Evolutionary conservation across 2,113 vertebrate genomes (phyloP).

Genomic region (Acanthisitta chloris): DNA sequence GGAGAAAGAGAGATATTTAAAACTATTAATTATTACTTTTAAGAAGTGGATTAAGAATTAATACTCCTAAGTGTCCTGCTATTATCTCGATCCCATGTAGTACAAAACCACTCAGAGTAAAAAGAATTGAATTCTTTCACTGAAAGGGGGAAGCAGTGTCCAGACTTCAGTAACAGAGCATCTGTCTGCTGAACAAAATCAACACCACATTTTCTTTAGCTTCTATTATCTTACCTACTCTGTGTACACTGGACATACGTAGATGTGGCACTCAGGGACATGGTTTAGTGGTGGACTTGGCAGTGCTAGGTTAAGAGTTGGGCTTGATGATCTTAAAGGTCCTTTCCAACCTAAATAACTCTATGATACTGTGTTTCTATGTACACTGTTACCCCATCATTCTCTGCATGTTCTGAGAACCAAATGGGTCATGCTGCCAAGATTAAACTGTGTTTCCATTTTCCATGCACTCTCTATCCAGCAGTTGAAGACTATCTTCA

Average conservation of each 20-base stretch:
- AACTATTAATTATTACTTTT: not conserved
- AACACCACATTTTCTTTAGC: not conserved
- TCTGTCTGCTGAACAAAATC: not conserved
- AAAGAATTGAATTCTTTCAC: not conserved
- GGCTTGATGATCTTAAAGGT: not conserved
- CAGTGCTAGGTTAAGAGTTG: not conserved
- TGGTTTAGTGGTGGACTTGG: not conserved
- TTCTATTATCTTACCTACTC: not conserved
- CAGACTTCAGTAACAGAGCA: accelerated
- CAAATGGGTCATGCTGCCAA: not conserved
- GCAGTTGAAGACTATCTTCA: not conserved
- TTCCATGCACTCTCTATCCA: not conserved
- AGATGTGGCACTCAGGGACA: not conserved
- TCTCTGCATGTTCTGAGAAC: not conserved
- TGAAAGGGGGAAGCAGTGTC: not conserved
- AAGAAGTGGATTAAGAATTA: not conserved
- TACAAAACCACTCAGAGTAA: not conserved
- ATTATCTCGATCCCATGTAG: not conserved
- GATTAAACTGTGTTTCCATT: not conserved
- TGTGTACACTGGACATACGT: not conserved
- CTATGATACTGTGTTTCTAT: not conserved
- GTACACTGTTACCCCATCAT: not conserved
- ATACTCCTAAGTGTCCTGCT: not conserved
- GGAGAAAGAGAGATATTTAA: not conserved
- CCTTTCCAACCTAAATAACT: not conserved